Base-by-base conservation (phyloP, 30 jellyfish, hydroid and myxozoan species). In the Mastigias papua region DNA sequence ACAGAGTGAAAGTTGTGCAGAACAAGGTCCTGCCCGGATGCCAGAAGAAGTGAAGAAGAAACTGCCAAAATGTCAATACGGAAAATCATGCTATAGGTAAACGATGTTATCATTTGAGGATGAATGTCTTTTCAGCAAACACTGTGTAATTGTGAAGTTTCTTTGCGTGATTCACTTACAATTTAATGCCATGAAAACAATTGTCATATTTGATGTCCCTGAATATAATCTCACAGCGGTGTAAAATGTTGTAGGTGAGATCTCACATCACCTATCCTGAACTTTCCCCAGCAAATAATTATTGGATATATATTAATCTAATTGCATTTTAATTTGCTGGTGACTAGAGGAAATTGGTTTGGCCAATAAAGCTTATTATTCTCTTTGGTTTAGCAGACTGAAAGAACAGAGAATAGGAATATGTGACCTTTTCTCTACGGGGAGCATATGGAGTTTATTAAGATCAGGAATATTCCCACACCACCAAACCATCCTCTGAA, bases 1-100 rank as follows among this genome's bases (percentile, higher is more conserved):
- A 26, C 74, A 63, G 7, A 25, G 42, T 63, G 19, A 9, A 8
- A 25, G 1, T 20, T n/a, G 1, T 27, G 26, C 42, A 15, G 74
- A 26, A 20, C 15, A 13, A 22, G 42, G 19, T 19, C 2, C 35
- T 6, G 20, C 74, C 23, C 13, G 74, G 32, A 7, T 10, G 2
- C 26, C 42, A 11, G 19, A 63, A 23, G 42, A 27, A 23, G 74
- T 2, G n/a, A 22, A 27, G 6, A 60, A 23, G 82, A 85, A 85
- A 42, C 81, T 73, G 32, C 94, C 94, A 26, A 85, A 85, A 73
- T 85, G 94, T 50, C 68, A 58, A 49, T 85, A 73, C 28, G 94
- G 94, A 34, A 73, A 60, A 25, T 72, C 88, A 8, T 85, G 94
- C 78, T 85, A 85, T 78, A 63, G 94, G 94, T 85, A 35, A 51